These are phyloP conservation scores for Aphodius granarius DNA, from an alignment of 2,888 invertebrate genomes.

Conservation along the genomic window DNA sequence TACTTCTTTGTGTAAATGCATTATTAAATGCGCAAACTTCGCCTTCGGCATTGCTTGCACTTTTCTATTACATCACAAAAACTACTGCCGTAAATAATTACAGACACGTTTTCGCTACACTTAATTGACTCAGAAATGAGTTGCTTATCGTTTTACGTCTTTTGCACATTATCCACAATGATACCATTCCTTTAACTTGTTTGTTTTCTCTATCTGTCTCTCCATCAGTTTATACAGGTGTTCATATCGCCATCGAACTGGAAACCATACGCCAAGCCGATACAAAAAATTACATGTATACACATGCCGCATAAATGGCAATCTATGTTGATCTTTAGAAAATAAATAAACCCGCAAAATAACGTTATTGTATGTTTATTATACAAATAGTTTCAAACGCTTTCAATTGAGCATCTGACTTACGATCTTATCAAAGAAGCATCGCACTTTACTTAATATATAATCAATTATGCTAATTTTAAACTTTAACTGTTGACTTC, in stretches of 20 bases:
- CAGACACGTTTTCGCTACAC: constrained; percentile 25
- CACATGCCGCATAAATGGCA: not conserved
- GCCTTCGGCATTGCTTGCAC: constrained; percentile 23
- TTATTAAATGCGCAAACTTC: constrained; percentile 25
- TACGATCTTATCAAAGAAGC: not conserved
- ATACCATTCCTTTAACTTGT: not conserved
- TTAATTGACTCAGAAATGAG: constrained; percentile 30
- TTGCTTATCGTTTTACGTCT: not conserved
- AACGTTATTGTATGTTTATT: not conserved
- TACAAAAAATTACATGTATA: not conserved
- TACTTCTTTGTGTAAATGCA: constrained; percentile 28
- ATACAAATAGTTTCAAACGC: not conserved
- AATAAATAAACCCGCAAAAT: not conserved
- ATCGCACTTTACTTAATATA: not conserved
- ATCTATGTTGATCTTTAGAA: not conserved
- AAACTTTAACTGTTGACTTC: too few species aligned
- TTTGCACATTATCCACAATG: not conserved
- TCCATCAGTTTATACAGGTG: constrained; percentile 17
- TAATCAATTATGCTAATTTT: not conserved
- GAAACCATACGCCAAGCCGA: not conserved
- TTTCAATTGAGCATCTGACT: not conserved
- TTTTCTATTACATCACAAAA: constrained; percentile 35
- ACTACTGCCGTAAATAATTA: constrained; percentile 30
- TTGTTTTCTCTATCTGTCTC: not conserved
- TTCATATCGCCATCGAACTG: not conserved